These are phyloP conservation scores for Camponotus fellah DNA, from an alignment of 2,888 invertebrate species.

Conservation along the genomic window DNA sequence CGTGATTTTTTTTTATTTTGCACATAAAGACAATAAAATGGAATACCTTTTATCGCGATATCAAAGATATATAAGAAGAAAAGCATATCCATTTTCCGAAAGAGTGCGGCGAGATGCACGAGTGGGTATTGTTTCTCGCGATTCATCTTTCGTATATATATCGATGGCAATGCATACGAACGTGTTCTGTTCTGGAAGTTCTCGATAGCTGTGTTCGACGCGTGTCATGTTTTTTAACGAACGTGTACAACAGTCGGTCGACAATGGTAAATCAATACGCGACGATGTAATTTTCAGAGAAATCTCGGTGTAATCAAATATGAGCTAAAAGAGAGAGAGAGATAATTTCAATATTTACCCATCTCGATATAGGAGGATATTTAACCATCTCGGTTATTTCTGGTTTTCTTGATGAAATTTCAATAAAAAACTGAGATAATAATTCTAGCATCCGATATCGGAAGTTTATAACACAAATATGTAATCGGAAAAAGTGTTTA, in stretches of 20 bases:
- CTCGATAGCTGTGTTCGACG: conserved; percentile 43
- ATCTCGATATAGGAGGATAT: too few relatives aligned
- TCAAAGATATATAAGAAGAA: background rate
- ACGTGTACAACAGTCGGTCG: conserved; percentile 9
- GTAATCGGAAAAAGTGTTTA: background rate
- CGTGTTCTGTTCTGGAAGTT: conserved; percentile 86
- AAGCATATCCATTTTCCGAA: conserved; percentile 1
- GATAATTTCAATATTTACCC: conserved; percentile 42
- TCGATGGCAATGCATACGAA: conserved; percentile 68
- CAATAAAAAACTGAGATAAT: background rate
- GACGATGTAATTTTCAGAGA: conserved; percentile 32
- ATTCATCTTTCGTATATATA: conserved; percentile 15
- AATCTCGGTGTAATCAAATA: background rate
- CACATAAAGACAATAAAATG: background rate
- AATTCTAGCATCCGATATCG: background rate
- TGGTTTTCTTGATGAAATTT: conserved; percentile 12
- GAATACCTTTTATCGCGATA: background rate
- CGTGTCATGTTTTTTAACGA: conserved; percentile 50
- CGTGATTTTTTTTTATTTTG: background rate
- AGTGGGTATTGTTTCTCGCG: conserved; percentile 15
- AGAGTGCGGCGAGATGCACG: background rate
- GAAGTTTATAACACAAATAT: background rate
- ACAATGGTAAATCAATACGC: conserved; percentile 40
- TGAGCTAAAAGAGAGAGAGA: background rate
- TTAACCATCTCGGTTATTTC: conserved; percentile 2